Evolutionary conservation across 2,888 invertebrate genomes (phyloP), one percentile per base, ranked within the genome.

Genomic region (Aphelenchoides bicaudatus): DNA sequence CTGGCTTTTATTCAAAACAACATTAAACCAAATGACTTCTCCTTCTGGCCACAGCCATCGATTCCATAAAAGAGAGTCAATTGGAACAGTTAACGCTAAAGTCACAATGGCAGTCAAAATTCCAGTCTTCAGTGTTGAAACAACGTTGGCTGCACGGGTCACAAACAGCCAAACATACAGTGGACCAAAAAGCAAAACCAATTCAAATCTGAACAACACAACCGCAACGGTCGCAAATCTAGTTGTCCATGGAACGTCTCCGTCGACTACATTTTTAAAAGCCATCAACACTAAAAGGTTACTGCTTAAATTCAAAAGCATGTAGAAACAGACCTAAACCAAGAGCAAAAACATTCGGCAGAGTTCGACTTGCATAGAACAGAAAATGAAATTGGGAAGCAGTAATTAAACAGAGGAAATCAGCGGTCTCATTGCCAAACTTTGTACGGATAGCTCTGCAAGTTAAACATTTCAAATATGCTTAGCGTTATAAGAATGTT

Each of bases 371-470:
- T 82, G 90, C 85, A 80, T 98, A 98, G 81, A 91, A 99, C 85
- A 94, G 87, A 79, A 96, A 91, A 82, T 99, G 98, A 81, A 94
- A 98, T 81, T 99, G 98, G 0, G 91, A 87, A 21, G 88, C 85
- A 1, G 90, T 91, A 58, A 96, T 70, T 2, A 82, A 51, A 10
- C 66, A 64, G 5, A 76, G 62, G 51, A 66, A 80, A 13, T 57
- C 59, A 8, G 87, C 84, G 78, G 89, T 88, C 67, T 86, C 85
- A 57, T 82, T 80, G 13, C 93, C 92, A 82, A 89, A 91, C 59
- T 86, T 84, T 66, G 86, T 86, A 71, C 86, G 84, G 30, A 96
- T 83, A 4, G 88, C 86, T n/a, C n/a, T n/a, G n/a, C n/a, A n/a
- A n/a, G n/a, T n/a, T n/a, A n/a, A n/a, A n/a, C n/a, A n/a, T n/a